Evolutionary conservation across 2,113 vertebrate genomes (phyloP).

Genomic region (Rhinolophus sinicus): DNA sequence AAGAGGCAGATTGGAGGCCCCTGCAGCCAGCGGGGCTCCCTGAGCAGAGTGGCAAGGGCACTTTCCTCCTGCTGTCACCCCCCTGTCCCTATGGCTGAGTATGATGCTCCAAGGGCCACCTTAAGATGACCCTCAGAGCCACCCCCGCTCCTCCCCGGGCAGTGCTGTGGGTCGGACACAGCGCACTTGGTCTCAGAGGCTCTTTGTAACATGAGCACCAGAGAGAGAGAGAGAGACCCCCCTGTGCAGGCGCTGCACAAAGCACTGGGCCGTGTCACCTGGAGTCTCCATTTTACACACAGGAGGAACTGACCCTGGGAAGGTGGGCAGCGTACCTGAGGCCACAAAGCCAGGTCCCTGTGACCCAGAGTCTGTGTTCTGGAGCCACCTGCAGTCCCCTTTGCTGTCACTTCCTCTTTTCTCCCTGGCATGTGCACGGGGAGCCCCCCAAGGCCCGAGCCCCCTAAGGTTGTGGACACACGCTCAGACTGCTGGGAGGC

Average conservation of each 20-base stretch:
- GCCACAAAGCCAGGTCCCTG: fast-evolving
- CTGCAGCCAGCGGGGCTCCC: neutral
- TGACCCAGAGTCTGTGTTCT: neutral
- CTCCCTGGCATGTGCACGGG: too few species aligned
- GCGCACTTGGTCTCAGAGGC: neutral
- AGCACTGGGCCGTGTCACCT: fast-evolving
- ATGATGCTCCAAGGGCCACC: neutral
- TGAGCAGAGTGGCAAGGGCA: neutral
- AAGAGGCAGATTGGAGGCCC: neutral
- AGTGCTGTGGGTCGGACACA: neutral
- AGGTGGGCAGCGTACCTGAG: neutral
- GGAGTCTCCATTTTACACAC: neutral
- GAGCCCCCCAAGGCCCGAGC: neutral
- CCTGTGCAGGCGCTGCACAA: fast-evolving
- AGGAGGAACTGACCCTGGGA: neutral
- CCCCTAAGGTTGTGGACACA: fast-evolving
- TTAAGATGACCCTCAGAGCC: neutral
- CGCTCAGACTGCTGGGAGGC: fast-evolving
- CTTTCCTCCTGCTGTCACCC: neutral
- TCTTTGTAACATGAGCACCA: neutral
- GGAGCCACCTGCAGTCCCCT: neutral
- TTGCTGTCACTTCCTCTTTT: too few species aligned
- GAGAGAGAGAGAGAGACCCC: fast-evolving
- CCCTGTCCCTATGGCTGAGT: too few species aligned
- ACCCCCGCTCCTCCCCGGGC: neutral